Evolutionary conservation across 2,113 vertebrate genomes (phyloP), one percentile per base, ranked within the genome.

Genomic region (Ailuropoda melanoleuca): DNA sequence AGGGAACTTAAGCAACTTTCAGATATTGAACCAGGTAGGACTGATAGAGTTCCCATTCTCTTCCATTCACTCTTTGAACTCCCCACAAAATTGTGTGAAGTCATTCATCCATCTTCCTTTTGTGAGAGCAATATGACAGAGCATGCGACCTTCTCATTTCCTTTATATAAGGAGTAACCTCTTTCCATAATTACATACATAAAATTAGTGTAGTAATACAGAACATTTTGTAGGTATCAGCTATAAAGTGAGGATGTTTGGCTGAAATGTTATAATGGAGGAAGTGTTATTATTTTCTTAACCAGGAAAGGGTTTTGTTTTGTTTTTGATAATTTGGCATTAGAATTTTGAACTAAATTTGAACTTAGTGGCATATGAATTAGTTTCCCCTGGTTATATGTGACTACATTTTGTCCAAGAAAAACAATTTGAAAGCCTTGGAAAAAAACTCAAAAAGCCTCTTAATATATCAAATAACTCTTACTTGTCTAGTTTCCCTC

Each of bases 381-480:
- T 97, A 96, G 95, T 90, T 97, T 97, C 94, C 70, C 74, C 94
- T 97, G 88, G 81, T 96, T 97, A 89, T 83, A 83, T 94, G 43
- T 46, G 66, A 96, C 90, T 96, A 95, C 72, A 92, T 88, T 87
- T 91, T 88, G 55, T 31, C 96, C 77, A 97, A 97, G 94, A 95
- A 98, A 98, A 98, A 96, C 90, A 97, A 83, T 82, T 84, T 89
- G 60, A 97, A 98, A 97, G 37, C 53, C 66, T 92, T 96, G 85
- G 93, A 62, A 95, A 95, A 97, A 96, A 91, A 48, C 97, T 96
- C 70, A 68, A 75, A 97, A 93, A 60, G 55, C 92, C 88, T 96
- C 94, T 98, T 98, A 97, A 95, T 94, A 95, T 98, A 98, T 98
- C 97, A 97, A 98, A 96, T 98, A 97, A 95, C 96, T 91, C 95